Percentiles rank a stretch among this genome's conserved stretches.
These are phyloP conservation scores for Neria commutata DNA, from an alignment of 2,888 invertebrate genomes.

Conservation along the genomic window DNA sequence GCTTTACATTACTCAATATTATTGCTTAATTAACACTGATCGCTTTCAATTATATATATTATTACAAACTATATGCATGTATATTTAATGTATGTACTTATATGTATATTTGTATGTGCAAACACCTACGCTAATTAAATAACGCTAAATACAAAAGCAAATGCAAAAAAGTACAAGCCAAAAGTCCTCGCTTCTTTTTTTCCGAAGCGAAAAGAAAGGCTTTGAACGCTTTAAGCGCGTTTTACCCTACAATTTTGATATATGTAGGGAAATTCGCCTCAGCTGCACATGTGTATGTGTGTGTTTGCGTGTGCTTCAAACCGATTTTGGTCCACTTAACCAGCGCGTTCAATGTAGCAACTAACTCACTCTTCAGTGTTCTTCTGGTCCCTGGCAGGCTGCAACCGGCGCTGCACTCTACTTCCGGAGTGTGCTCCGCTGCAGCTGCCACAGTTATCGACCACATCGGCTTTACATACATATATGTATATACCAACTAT, in stretches of 20 bases:
- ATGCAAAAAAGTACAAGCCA: slow-evolving; percentile 5
- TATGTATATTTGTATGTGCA: slow-evolving; percentile 2
- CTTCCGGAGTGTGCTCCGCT: slow-evolving; percentile 28
- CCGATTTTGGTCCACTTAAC: slow-evolving; percentile 61
- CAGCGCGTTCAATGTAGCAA: slow-evolving; percentile 42
- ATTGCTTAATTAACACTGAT: slow-evolving; percentile 60
- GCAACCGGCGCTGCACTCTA: too few relatives aligned
- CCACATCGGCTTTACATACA: slow-evolving; percentile 28
- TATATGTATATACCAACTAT: too few relatives aligned
- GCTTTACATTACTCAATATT: slow-evolving; percentile 36
- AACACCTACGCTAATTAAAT: background rate
- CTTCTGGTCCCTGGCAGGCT: slow-evolving; percentile 18
- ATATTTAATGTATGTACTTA: slow-evolving; percentile 21
- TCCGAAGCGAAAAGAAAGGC: too few relatives aligned
- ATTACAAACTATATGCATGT: slow-evolving; percentile 23
- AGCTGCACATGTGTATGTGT: too few relatives aligned
- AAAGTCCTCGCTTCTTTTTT: too few relatives aligned
- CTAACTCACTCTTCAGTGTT: slow-evolving; percentile 30
- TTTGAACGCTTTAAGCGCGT: too few relatives aligned
- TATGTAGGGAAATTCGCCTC: too few relatives aligned
- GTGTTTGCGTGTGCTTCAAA: slow-evolving; percentile 29
- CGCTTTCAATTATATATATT: background rate
- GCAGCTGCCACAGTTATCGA: slow-evolving; percentile 24
- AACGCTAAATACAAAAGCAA: background rate
- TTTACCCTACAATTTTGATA: too few relatives aligned